Conservation (phyloP, 2,113 vertebrate species). For the Pimephales promelas region DNA sequence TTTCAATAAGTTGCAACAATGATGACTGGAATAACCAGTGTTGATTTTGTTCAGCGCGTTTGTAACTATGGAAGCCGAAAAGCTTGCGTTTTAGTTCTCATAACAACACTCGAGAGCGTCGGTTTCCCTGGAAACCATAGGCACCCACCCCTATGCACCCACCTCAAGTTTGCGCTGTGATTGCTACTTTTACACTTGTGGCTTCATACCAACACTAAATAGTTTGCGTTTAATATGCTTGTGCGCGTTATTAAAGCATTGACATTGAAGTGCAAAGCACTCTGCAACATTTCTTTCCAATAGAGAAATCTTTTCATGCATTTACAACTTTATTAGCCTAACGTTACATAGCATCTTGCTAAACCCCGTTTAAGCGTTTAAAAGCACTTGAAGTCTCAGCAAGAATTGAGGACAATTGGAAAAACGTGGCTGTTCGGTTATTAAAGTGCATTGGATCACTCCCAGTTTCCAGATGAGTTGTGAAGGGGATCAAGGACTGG, state of each 20-base stretch:
- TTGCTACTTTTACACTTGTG: conserved; percentile 35
- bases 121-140: conserved; percentile 64
- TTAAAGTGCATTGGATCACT: not conserved
- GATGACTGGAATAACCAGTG: not conserved
- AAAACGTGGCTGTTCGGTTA: not conserved
- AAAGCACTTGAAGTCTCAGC: not conserved
- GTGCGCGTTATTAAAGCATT: not conserved
- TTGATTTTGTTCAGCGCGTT: conserved; percentile 42
- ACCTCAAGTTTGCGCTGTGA: not conserved
- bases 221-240: not conserved
- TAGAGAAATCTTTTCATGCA: not conserved
- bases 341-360: not conserved
- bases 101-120: conserved; percentile 62
- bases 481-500: conserved; percentile 62
- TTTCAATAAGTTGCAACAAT: not conserved
- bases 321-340: not conserved
- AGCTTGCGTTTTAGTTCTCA: conserved; percentile 65
- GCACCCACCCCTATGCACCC: conserved; percentile 11
- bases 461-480: conserved; percentile 62
- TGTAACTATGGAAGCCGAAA: conserved; percentile 59
- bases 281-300: not conserved
- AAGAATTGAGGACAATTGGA: conserved; percentile 14
- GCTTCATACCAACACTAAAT: not conserved
- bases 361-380: not conserved
- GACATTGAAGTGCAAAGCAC: not conserved